phyloP scores from a whole-genome alignment of 2,888 invertebrate genomes.

The Perithous albicinctus region DNA sequence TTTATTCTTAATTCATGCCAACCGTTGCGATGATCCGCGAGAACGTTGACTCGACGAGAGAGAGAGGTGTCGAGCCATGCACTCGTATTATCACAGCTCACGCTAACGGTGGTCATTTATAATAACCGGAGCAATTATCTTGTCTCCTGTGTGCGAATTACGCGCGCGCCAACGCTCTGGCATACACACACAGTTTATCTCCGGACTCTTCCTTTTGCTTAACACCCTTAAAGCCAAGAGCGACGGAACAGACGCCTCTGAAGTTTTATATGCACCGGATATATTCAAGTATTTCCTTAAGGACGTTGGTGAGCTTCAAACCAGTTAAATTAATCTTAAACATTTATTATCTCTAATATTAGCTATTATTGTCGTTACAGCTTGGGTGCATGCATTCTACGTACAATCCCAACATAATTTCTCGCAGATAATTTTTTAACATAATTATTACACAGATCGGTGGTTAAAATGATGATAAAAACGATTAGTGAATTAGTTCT shows the following conservation, averaged over 20 bases:
- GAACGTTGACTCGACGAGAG: slow-evolving; percentile 11
- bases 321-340: no score
- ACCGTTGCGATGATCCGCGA: neutral
- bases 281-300: neutral
- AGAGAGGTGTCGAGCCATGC: slow-evolving; percentile 6
- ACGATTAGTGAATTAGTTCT: no score
- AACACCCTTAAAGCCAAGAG: neutral
- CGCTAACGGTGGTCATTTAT: slow-evolving; percentile 19
- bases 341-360: no score
- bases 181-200: slow-evolving; percentile 23
- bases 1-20: neutral
- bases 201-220: slow-evolving; percentile 1
- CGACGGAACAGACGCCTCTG: neutral
- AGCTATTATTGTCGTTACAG: neutral
- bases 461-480: no score
- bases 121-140: slow-evolving; percentile 33
- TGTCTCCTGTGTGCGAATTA: slow-evolving; percentile 1
- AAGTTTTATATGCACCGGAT: neutral
- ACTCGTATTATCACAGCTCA: neutral
- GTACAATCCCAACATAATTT: no score
- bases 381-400: no score
- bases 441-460: no score
- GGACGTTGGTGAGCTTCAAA: no score
- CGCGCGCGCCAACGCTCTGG: slow-evolving; percentile 8
- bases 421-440: no score